Percentiles rank a stretch among this genome's conserved stretches.
phyloP scores from a whole-genome alignment of 1,140 invertebrate genomes.

The Drosophila quadrilineata region DNA sequence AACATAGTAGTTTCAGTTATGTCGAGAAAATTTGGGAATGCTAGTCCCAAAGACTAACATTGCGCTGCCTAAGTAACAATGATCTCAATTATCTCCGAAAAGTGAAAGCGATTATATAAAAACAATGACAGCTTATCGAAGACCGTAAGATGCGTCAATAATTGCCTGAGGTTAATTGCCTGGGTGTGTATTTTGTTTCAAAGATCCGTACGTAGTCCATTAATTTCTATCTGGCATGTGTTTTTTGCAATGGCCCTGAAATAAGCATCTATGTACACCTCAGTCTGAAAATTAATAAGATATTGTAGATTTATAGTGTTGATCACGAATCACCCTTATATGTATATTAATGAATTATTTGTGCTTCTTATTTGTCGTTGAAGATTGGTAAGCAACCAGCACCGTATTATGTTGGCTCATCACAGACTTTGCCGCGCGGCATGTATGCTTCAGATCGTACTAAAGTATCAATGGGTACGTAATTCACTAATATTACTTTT shows the following conservation, averaged over 20 bases:
- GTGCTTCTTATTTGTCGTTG: conserved; percentile 6
- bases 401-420: conserved; percentile 83
- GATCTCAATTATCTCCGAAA: not conserved
- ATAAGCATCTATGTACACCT: conserved; percentile 15
- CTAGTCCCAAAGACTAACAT: too few species aligned
- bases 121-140: conserved; percentile 5
- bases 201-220: not conserved
- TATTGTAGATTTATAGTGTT: not conserved
- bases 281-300: not conserved
- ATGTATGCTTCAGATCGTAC: conserved; percentile 80
- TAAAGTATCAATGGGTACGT: conserved; percentile 78
- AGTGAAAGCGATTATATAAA: conserved; percentile 32
- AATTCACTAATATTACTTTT: not conserved
- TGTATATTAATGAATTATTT: not conserved
- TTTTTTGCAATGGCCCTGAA: conserved; percentile 14
- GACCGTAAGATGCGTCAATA: conserved; percentile 3
- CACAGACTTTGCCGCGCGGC: conserved; percentile 82
- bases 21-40: not conserved
- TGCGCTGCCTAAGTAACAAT: too few species aligned
- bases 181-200: conserved; percentile 36
- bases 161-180: conserved; percentile 36
- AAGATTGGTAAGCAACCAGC: conserved; percentile 82
- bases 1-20: too few species aligned
- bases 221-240: not conserved
- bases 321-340: not conserved